phyloP scores from a whole-genome alignment of 2,888 invertebrate genomes.

The Drosophila borborema region DNA sequence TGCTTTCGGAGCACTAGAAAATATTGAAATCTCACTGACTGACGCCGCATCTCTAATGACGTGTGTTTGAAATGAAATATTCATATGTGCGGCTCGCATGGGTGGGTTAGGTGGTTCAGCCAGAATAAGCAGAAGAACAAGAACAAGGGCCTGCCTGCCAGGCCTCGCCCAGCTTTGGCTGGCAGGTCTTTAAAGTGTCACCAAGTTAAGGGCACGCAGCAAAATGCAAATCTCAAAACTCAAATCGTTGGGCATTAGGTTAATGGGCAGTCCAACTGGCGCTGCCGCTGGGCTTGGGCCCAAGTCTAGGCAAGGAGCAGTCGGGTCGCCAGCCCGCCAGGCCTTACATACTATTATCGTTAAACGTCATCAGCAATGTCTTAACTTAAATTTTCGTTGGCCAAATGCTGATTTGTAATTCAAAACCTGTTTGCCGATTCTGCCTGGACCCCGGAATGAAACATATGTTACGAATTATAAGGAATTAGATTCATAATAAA shows the following conservation, averaged over 20 bases:
- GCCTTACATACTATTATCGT: conserved; percentile 61
- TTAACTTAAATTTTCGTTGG: conserved; percentile 66
- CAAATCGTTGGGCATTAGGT: conserved; percentile 74
- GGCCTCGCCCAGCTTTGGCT: neutral
- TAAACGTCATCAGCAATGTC: conserved; percentile 79
- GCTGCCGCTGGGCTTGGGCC: conserved; percentile 17
- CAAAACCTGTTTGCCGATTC: conserved; percentile 68
- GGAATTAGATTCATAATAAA: conserved; percentile 81
- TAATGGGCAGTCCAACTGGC: conserved; percentile 73
- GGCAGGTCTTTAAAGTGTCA: conserved; percentile 72
- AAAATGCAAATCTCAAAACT: conserved; percentile 67
- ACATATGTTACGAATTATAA: conserved; percentile 81
- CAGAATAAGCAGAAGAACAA: neutral
- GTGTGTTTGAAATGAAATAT: conserved; percentile 80
- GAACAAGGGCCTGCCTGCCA: neutral
- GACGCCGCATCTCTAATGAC: conserved; percentile 76
- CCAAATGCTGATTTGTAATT: conserved; percentile 74
- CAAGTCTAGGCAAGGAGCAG: conserved; percentile 12
- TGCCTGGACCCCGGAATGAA: conserved; percentile 50
- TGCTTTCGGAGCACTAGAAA: conserved; percentile 67
- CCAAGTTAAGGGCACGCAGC: conserved; percentile 65
- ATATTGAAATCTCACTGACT: conserved; percentile 79
- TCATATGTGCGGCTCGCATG: conserved; percentile 58
- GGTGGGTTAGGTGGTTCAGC: conserved; percentile 5
- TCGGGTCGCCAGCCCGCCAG: conserved; percentile 9